These are phyloP conservation scores for Rutilus rutilus DNA, from an alignment of 2,113 vertebrate species.

Conservation along the genomic window DNA sequence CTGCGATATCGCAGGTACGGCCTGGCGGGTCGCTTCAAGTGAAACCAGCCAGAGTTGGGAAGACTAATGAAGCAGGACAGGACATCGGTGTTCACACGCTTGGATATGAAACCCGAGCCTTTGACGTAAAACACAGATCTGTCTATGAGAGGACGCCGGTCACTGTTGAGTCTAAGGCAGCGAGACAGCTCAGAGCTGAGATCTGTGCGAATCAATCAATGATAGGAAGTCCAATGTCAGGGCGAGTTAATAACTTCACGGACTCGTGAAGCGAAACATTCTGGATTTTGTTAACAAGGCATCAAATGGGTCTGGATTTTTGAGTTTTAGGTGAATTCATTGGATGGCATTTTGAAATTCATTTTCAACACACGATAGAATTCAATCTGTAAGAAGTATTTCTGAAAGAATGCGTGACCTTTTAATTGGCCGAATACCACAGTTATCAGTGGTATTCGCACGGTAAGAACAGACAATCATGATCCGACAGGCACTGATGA, in stretches of 20 bases:
- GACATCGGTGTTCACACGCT: slow-evolving; percentile 24
- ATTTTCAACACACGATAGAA: neutral
- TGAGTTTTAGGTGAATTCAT: neutral
- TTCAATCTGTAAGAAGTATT: neutral
- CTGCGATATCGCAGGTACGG: slow-evolving; percentile 64
- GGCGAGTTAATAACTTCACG: slow-evolving; percentile 8
- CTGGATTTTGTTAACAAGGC: neutral
- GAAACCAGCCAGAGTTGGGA: slow-evolving; percentile 40
- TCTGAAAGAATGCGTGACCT: slow-evolving; percentile 1
- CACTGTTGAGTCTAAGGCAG: slow-evolving; percentile 39
- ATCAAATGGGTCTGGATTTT: neutral
- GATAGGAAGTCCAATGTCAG: slow-evolving; percentile 11
- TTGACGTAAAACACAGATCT: slow-evolving; percentile 43
- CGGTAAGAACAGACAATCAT: neutral
- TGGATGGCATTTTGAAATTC: neutral
- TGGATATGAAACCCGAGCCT: slow-evolving; percentile 34
- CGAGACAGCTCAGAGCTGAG: slow-evolving; percentile 31
- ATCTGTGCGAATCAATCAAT: slow-evolving; percentile 27
- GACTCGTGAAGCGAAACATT: neutral
- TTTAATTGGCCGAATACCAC: neutral
- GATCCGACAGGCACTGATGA: neutral
- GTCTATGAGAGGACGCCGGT: slow-evolving; percentile 24
- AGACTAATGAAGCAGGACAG: slow-evolving; percentile 55
- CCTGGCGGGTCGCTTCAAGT: slow-evolving; percentile 31
- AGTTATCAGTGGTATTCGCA: neutral